Evolutionary conservation across 2,113 vertebrate genomes (phyloP).

Genomic region (Meleagris gallopavo): DNA sequence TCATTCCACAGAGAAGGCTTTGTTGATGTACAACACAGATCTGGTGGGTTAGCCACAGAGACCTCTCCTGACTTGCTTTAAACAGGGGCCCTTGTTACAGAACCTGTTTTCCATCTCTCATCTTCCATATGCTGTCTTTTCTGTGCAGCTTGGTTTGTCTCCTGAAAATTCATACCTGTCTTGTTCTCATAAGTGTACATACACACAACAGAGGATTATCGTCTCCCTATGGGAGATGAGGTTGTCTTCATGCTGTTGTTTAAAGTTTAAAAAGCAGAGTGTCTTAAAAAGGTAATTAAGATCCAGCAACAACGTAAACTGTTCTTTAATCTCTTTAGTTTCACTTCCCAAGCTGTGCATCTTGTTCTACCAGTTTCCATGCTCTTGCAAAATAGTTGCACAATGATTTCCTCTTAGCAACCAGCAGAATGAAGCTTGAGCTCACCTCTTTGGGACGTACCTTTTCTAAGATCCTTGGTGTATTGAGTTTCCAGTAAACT

Average conservation of each 20-base stretch:
- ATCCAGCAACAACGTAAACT: slow-evolving; percentile 58
- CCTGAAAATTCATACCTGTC: neutral
- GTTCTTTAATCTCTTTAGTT: slow-evolving; percentile 64
- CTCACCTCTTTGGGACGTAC: slow-evolving; percentile 6
- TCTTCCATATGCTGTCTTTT: neutral
- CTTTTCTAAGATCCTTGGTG: slow-evolving; percentile 1
- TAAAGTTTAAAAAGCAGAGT: slow-evolving; percentile 54
- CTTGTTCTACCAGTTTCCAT: slow-evolving; percentile 70
- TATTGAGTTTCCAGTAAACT: slow-evolving; percentile 34
- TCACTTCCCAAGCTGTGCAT: slow-evolving; percentile 50
- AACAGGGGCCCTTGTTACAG: slow-evolving; percentile 52
- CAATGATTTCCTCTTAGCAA: slow-evolving; percentile 48
- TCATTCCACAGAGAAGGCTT: slow-evolving; percentile 63
- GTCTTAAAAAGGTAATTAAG: slow-evolving; percentile 64
- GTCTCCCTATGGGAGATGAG: neutral
- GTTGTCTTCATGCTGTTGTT: slow-evolving; percentile 30
- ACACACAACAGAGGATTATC: neutral
- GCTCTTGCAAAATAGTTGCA: slow-evolving; percentile 60
- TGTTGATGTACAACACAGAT: slow-evolving; percentile 46
- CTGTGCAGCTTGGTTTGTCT: neutral
- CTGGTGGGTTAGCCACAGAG: slow-evolving; percentile 42
- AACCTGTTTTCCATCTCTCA: slow-evolving; percentile 55
- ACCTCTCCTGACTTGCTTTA: slow-evolving; percentile 63
- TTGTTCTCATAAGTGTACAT: neutral
- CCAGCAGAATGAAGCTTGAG: slow-evolving; percentile 37